These are phyloP conservation scores for Neopelma chrysocephalum DNA, from an alignment of 2,797 vertebrate species.

Conservation along the genomic window DNA sequence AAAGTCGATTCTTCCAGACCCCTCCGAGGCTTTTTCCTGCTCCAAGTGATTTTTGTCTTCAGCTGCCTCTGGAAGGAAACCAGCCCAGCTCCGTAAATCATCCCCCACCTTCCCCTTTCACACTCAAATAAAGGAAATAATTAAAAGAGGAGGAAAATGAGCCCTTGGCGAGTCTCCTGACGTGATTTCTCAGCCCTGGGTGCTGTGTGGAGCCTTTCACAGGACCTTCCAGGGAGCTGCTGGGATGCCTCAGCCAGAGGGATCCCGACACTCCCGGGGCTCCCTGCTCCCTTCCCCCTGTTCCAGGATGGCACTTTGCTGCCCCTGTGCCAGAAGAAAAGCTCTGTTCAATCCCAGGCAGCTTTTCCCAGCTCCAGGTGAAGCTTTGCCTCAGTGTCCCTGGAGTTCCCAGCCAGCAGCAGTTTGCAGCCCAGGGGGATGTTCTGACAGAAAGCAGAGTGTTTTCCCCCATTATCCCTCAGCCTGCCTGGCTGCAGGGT, in stretches of 20 bases:
- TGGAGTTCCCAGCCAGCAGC: background rate
- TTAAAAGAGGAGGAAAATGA: background rate
- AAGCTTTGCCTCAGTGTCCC: background rate
- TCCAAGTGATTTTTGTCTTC: background rate
- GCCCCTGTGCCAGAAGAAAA: background rate
- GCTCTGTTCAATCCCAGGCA: background rate
- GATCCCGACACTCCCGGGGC: background rate
- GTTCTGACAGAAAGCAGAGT: background rate
- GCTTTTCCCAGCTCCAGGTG: background rate
- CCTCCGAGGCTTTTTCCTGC: background rate
- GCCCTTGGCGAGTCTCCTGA: background rate
- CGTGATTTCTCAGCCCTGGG: fast-evolving
- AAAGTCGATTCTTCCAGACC: background rate
- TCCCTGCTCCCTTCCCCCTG: background rate
- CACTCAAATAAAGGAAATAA: slow-evolving; percentile 28
- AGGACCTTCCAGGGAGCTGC: background rate
- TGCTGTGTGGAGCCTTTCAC: background rate
- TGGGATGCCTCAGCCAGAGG: fast-evolving
- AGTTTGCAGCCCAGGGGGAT: background rate
- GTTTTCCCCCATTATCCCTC: background rate
- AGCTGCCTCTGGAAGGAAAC: background rate
- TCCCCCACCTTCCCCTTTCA: background rate
- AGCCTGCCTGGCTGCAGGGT: fast-evolving
- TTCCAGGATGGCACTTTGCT: background rate
- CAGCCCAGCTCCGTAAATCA: background rate